phyloP scores from a whole-genome alignment of 2,888 invertebrate genomes.

The Ctena decussata region DNA sequence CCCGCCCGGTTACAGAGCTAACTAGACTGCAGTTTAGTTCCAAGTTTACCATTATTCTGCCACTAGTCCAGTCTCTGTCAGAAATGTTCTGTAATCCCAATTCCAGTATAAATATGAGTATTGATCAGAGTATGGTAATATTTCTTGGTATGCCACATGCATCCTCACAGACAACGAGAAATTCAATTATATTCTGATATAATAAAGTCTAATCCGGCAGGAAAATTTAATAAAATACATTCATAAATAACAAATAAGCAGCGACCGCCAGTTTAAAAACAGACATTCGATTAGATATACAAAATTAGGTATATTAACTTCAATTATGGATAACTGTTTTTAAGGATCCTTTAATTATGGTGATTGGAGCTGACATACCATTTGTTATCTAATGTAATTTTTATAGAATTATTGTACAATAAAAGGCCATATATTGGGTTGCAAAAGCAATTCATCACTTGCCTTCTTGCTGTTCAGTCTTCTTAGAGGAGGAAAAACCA shows the following conservation, averaged over 20 bases:
- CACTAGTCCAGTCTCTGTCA: too few species aligned
- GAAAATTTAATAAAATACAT: slow-evolving; percentile 70
- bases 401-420: slow-evolving; percentile 57
- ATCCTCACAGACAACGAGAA: slow-evolving; percentile 55
- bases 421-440: background rate
- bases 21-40: too few species aligned
- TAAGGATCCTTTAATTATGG: slow-evolving; percentile 60
- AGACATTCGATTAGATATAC: slow-evolving; percentile 69
- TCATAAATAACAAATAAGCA: slow-evolving; percentile 69
- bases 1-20: too few species aligned
- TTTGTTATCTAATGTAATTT: slow-evolving; percentile 40
- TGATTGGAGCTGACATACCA: slow-evolving; percentile 64
- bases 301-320: slow-evolving; percentile 71
- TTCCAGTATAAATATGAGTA: background rate
- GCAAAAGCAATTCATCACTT: too few species aligned
- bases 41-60: too few species aligned
- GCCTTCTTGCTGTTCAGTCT: too few species aligned
- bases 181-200: slow-evolving; percentile 62
- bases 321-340: slow-evolving; percentile 68
- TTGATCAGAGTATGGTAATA: background rate
- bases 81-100: too few species aligned
- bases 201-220: slow-evolving; percentile 67
- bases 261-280: slow-evolving; percentile 60
- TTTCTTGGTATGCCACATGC: background rate
- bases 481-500: too few species aligned